phyloP scores from a whole-genome alignment of 2,888 invertebrate species.

The Lithodes maja region DNA sequence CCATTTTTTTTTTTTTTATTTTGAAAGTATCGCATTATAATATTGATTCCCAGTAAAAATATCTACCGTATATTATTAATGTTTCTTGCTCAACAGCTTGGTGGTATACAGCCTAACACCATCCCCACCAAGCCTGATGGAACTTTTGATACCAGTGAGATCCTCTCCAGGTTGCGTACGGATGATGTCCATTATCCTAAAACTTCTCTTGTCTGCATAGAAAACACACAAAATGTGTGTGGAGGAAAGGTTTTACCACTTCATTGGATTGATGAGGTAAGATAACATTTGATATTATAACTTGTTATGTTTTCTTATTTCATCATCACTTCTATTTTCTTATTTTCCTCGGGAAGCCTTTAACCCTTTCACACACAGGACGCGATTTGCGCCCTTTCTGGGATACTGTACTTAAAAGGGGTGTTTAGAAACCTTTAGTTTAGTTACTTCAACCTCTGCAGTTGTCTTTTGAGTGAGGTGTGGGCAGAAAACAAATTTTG shows the following conservation, averaged over 20 bases:
- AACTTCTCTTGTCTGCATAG: constrained; percentile 76
- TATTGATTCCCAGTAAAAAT: neutral
- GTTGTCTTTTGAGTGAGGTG: no score
- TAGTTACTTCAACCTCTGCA: no score
- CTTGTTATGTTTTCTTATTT: no score
- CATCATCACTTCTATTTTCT: no score
- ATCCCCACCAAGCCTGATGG: constrained; percentile 75
- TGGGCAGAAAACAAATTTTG: no score
- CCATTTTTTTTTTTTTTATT: neutral
- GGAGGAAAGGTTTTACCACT: constrained; percentile 76
- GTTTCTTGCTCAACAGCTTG: constrained; percentile 68
- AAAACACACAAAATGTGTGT: constrained; percentile 77
- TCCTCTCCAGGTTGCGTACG: constrained; percentile 73
- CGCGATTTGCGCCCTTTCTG: no score
- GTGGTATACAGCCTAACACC: constrained; percentile 74
- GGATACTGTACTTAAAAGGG: no score
- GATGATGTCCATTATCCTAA: constrained; percentile 75
- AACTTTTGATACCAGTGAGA: constrained; percentile 75
- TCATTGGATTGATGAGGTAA: constrained; percentile 75
- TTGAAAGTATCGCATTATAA: neutral
- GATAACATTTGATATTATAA: neutral
- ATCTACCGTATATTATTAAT: no score
- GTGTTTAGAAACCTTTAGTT: no score
- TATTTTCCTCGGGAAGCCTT: no score
- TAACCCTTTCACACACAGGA: no score